Percentiles rank a stretch among this genome's conserved stretches.
These are phyloP conservation scores for Eurystomus gularis DNA, from an alignment of 2,113 vertebrate genomes.

Conservation along the genomic window DNA sequence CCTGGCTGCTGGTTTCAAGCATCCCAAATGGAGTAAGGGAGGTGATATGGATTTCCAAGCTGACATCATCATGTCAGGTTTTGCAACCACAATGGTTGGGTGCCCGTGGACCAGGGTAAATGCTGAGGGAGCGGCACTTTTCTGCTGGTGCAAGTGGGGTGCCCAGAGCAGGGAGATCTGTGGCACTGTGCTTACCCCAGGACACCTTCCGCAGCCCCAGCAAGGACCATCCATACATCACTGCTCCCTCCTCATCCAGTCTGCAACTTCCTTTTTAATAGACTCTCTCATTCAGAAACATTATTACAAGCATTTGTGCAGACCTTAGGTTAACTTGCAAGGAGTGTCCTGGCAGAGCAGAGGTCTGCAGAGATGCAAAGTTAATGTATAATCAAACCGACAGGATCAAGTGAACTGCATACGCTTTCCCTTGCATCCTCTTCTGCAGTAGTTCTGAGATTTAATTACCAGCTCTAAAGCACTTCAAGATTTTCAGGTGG, in stretches of 20 bases:
- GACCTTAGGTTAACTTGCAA: neutral
- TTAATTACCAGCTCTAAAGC: slow-evolving; percentile 64
- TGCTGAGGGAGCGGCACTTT: neutral
- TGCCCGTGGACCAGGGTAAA: rapidly evolving
- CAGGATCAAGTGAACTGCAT: slow-evolving; percentile 16
- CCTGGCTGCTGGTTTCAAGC: neutral
- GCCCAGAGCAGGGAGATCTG: neutral
- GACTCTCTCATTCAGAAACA: neutral
- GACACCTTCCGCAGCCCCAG: neutral
- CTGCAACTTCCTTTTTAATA: neutral
- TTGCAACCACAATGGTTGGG: neutral
- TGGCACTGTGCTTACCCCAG: neutral
- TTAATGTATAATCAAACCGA: slow-evolving; percentile 26
- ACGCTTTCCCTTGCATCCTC: neutral
- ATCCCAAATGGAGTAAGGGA: neutral
- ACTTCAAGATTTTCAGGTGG: slow-evolving; percentile 67
- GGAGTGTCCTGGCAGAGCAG: slow-evolving; percentile 35
- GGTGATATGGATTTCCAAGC: neutral
- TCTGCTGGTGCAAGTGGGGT: neutral
- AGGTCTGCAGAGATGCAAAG: slow-evolving; percentile 26
- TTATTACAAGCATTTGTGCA: neutral
- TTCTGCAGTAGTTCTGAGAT: slow-evolving; percentile 23
- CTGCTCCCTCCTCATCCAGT: neutral
- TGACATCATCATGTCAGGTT: neutral
- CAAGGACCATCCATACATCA: neutral